Conservation (phyloP, 2,888 invertebrate species). For the Hoplodrina blanda region DNA sequence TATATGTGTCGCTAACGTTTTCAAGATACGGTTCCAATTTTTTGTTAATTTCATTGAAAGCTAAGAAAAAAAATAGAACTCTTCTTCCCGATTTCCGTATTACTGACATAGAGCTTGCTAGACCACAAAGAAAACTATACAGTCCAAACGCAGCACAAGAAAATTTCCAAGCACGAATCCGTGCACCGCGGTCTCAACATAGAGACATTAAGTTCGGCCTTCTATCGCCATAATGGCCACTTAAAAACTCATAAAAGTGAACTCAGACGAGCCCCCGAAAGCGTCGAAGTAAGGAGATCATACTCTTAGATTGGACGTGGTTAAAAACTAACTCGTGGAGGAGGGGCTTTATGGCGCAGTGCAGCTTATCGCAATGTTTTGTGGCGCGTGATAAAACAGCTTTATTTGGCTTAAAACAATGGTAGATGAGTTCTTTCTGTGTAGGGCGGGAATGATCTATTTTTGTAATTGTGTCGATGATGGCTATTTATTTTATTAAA, state of each 20-base stretch:
- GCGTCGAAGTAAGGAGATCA: slow-evolving; percentile 71
- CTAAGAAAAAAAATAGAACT: too few relatives aligned
- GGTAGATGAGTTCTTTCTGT: neutral
- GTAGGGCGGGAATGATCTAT: neutral
- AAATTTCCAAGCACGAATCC: slow-evolving; percentile 64
- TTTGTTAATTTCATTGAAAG: too few relatives aligned
- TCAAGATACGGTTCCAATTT: too few relatives aligned
- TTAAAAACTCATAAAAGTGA: slow-evolving; percentile 87
- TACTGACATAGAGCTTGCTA: neutral
- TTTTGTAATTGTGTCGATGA: neutral
- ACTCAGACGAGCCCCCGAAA: slow-evolving; percentile 73
- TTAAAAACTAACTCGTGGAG: slow-evolving; percentile 57
- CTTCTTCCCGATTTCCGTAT: too few relatives aligned
- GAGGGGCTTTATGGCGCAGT: slow-evolving; percentile 58
- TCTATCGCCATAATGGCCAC: slow-evolving; percentile 84
- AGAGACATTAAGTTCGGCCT: slow-evolving; percentile 82
- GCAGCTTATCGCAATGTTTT: slow-evolving; percentile 64
- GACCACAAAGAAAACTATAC: neutral
- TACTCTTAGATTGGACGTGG: slow-evolving; percentile 63
- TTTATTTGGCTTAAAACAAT: slow-evolving; percentile 44
- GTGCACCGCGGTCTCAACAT: slow-evolving; percentile 69
- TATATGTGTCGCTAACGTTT: too few relatives aligned
- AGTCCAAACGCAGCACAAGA: slow-evolving; percentile 70
- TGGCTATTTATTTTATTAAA: too few relatives aligned
- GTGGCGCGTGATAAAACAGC: slow-evolving; percentile 58